Base-by-base conservation (phyloP, 2,113 vertebrate species). In the Chionomys nivalis region DNA sequence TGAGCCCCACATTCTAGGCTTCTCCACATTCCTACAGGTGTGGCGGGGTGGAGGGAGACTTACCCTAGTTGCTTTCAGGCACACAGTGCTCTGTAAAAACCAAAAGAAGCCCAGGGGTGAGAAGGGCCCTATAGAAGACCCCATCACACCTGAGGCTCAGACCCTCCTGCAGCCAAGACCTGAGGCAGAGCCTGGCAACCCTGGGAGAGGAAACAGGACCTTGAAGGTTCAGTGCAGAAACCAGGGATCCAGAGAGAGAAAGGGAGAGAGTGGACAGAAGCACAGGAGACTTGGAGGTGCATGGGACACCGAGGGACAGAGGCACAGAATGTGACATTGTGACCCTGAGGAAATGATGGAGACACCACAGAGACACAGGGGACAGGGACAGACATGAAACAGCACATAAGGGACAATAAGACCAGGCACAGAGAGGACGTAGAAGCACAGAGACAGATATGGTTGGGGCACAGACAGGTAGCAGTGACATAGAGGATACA, bases 41-140 rank as follows among this genome's bases (percentile, higher is more conserved):
- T 11, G 79, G 1, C 0, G 1, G 52, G 33, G 33, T 7, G 0
- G 3, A 10, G 33, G 10, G 2, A 12, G 49, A 85, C 82, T 85
- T 65, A 85, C 58, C 58, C 39, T 65, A 85, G 58, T 85, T 4
- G 12, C 26, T 63, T 44, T 31, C 82, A 19, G 61, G 23, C 26
- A 28, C 24, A 42, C 81, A 83, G 24, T 83, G 1, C 5, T 85
- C 82, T 85, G 82, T 44, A 44, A 16, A 65, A 85, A 85, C 14
- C 39, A 44, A 63, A 63, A 65, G 58, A 85, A 33, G 2, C 39
- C n/a, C 58, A 65, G 39, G 39, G 5, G 36, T 85, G 58, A 85
- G 58, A 63, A 44, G 39, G 58, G n/a, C 13, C 61, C 58, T 44
- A 8, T 5, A 42, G 61, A 65, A 24, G 39, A 44, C 66, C 58